These are phyloP conservation scores for Alouatta palliata DNA, from an alignment of 2,113 vertebrate species.

Conservation along the genomic window DNA sequence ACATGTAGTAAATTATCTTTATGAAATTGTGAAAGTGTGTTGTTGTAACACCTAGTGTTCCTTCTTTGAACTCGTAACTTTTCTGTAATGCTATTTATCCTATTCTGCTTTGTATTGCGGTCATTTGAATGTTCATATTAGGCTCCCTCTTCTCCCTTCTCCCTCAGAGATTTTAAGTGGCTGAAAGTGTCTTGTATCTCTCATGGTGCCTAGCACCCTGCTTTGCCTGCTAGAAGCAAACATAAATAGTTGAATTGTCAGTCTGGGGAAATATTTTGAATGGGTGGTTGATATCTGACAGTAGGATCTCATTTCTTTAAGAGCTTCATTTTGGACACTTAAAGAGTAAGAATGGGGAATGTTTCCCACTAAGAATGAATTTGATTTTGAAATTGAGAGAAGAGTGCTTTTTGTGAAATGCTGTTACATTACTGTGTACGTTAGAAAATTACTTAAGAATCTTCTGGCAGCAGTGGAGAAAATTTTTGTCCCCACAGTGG, in stretches of 20 bases:
- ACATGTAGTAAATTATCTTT: not conserved
- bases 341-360: not conserved
- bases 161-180: not conserved
- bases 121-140: not conserved
- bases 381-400: conserved; percentile 26
- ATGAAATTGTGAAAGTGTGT: not conserved
- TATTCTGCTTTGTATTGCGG: not conserved
- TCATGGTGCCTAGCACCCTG: not conserved
- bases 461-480: not conserved
- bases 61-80: conserved; percentile 1
- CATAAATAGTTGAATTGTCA: not conserved
- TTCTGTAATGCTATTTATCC: not conserved
- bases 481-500: not conserved
- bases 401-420: not conserved
- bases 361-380: not conserved
- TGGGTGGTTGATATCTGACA: not conserved
- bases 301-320: not conserved
- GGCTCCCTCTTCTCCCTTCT: not conserved
- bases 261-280: not conserved
- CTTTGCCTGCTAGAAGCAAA: conserved; percentile 35
- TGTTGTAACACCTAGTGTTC: not conserved
- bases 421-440: not conserved
- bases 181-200: not conserved
- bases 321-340: conserved; percentile 32
- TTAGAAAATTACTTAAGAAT: conserved; percentile 29